Percentiles rank a stretch among this genome's conserved stretches.
These are phyloP conservation scores for Tethya wilhelma DNA, from an alignment of 37 sponge, comb jelly and placozoan species.

Conservation along the genomic window DNA sequence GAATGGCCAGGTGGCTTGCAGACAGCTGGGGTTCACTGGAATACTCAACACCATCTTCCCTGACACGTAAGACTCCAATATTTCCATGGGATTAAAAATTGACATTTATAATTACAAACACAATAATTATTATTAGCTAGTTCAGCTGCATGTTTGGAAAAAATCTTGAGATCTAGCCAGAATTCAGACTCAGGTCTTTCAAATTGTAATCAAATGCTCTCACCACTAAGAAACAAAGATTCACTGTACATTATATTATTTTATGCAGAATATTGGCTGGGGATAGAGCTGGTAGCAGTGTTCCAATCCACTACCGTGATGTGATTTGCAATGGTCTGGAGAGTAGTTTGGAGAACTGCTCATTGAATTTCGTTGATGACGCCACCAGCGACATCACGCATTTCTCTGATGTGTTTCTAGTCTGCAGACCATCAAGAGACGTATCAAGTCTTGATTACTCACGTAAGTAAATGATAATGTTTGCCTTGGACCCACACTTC, in stretches of 20 bases:
- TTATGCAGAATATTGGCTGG: too few species aligned
- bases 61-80: slow-evolving; percentile 7
- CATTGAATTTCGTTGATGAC: neutral
- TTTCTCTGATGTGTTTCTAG: slow-evolving; percentile 24
- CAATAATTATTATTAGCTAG: too few species aligned
- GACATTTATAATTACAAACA: too few species aligned
- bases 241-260: neutral
- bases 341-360: neutral
- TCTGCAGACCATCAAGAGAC: slow-evolving; percentile 36
- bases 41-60: slow-evolving; percentile 38
- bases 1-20: slow-evolving; percentile 50
- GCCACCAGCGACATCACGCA: neutral
- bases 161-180: too few species aligned
- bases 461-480: too few species aligned
- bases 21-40: slow-evolving; percentile 5
- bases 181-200: too few species aligned
- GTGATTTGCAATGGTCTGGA: slow-evolving; percentile 23
- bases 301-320: slow-evolving; percentile 11
- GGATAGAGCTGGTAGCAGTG: neutral
- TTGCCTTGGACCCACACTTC: too few species aligned
- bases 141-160: too few species aligned
- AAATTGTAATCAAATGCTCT: too few species aligned
- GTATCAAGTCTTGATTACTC: slow-evolving; percentile 7
- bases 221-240: too few species aligned
- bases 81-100: neutral